Conservation (phyloP, 2,113 vertebrate species). For the Centrocercus urophasianus region DNA sequence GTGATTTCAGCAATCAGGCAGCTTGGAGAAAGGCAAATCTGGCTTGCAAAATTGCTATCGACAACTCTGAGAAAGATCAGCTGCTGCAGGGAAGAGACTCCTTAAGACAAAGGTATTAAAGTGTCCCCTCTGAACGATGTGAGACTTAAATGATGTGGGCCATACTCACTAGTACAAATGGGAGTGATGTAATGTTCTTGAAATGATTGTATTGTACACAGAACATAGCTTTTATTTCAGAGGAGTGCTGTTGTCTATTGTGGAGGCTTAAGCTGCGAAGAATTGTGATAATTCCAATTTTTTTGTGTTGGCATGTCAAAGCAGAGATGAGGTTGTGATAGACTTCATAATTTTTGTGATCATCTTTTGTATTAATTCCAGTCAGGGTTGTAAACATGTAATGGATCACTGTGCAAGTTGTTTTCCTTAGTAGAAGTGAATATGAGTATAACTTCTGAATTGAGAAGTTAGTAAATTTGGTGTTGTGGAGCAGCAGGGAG, state of each 20-base stretch:
- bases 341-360: not conserved
- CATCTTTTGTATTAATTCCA: not conserved
- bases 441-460: not conserved
- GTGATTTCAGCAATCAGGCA: slow-evolving; percentile 90
- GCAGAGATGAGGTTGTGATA: not conserved
- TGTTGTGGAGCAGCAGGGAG: not conserved
- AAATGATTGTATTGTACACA: not conserved
- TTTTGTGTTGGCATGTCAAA: not conserved
- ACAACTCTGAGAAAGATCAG: slow-evolving; percentile 93
- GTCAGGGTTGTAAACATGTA: not conserved
- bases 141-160: not conserved
- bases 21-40: slow-evolving; percentile 97
- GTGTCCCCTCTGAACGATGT: not conserved
- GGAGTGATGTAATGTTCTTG: accelerated
- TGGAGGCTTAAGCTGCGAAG: not conserved
- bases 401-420: not conserved
- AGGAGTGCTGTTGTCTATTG: not conserved
- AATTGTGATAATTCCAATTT: not conserved
- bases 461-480: not conserved
- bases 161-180: not conserved
- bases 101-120: slow-evolving; percentile 86
- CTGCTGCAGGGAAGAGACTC: slow-evolving; percentile 85
- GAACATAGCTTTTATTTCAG: not conserved
- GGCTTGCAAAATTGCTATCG: slow-evolving; percentile 92
- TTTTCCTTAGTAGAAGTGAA: not conserved